Conservation (phyloP, 1,140 invertebrate species). For the Drosophila littoralis region DNA sequence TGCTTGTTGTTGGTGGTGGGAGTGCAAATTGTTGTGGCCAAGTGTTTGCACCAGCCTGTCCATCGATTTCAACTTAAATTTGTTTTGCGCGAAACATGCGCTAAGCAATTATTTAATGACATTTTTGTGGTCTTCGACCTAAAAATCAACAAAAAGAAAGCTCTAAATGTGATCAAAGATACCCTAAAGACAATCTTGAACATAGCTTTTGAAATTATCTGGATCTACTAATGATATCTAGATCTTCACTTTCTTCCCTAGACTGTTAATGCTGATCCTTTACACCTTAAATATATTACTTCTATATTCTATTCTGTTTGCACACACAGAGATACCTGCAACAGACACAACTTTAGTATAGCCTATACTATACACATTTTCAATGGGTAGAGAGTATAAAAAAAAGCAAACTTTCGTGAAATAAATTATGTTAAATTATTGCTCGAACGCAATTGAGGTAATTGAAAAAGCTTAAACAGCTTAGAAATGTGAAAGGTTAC, state of each 20-base stretch:
- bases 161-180: background rate
- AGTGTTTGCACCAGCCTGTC: constrained; percentile 48
- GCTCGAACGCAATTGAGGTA: constrained; percentile 14
- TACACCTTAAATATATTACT: too few species aligned
- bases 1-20: constrained; percentile 54
- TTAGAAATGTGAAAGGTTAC: constrained; percentile 18
- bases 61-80: constrained; percentile 71
- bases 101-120: constrained; percentile 63
- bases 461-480: constrained; percentile 12
- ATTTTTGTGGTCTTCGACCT: constrained; percentile 58
- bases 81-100: constrained; percentile 39
- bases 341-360: too few species aligned
- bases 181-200: background rate
- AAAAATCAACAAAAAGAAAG: constrained; percentile 31
- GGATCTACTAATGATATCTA: background rate
- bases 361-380: too few species aligned
- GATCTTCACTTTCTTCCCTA: too few species aligned
- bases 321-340: too few species aligned
- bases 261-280: too few species aligned
- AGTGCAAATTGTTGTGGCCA: constrained; percentile 50
- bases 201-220: constrained; percentile 14
- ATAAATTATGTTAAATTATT: constrained; percentile 23
- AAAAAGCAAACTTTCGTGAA: constrained; percentile 14
- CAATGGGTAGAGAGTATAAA: too few species aligned
- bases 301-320: too few species aligned